phyloP scores from a whole-genome alignment of 2,888 invertebrate species.

The Lomographa bimaculata region DNA sequence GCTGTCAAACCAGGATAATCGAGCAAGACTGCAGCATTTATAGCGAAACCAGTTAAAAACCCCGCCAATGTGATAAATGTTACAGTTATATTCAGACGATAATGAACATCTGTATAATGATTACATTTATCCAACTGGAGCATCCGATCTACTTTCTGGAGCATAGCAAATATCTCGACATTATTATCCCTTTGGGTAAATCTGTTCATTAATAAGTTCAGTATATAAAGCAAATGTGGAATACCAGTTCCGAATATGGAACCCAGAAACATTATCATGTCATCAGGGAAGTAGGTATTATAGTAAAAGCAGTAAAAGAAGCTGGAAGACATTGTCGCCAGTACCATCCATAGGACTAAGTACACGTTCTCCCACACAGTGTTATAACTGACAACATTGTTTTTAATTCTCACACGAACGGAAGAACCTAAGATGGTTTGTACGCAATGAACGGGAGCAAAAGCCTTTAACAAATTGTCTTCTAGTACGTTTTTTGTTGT shows the following conservation, averaged over 20 bases:
- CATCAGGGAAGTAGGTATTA: constrained; percentile 21
- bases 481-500: constrained; percentile 19
- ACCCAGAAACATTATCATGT: constrained; percentile 23
- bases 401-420: constrained; percentile 34
- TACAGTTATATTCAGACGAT: constrained; percentile 27
- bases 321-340: constrained; percentile 29
- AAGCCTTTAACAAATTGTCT: constrained; percentile 38
- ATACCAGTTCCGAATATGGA: constrained; percentile 21
- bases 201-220: constrained; percentile 32
- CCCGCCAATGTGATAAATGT: constrained; percentile 19
- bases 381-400: constrained; percentile 28
- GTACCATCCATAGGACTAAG: constrained; percentile 34
- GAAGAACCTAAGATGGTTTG: constrained; percentile 40
- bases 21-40: constrained; percentile 22
- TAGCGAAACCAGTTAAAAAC: constrained; percentile 30
- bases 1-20: constrained; percentile 29
- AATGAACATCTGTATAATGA: constrained; percentile 30
- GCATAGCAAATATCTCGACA: constrained; percentile 30
- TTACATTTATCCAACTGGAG: constrained; percentile 28
- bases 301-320: constrained; percentile 31
- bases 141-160: constrained; percentile 41
- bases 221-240: constrained; percentile 33
- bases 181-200: constrained; percentile 32
- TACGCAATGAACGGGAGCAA: constrained; percentile 33
- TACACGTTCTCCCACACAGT: constrained; percentile 37